phyloP scores from a whole-genome alignment of 2,888 invertebrate species.

The Lasioglossum morio region DNA sequence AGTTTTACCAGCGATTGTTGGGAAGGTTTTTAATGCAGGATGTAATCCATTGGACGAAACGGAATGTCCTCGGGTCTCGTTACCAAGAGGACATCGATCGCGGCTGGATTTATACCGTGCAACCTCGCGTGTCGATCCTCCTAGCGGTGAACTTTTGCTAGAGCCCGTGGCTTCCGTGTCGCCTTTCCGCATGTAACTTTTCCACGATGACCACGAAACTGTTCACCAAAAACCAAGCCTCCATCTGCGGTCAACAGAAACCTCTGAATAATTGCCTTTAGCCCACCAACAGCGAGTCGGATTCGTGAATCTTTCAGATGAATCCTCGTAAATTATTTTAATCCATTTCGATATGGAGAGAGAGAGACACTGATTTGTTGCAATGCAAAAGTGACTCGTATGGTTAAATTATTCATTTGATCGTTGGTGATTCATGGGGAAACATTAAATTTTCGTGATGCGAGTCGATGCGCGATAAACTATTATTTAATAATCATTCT shows the following conservation, averaged over 20 bases:
- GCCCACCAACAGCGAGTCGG: too few species aligned
- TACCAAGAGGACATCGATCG: slow-evolving; percentile 69
- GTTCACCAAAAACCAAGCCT: background rate
- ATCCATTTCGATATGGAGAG: too few species aligned
- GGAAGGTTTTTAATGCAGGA: background rate
- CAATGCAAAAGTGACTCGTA: too few species aligned
- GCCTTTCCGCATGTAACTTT: background rate
- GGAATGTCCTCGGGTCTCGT: slow-evolving; percentile 59
- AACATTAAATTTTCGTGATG: too few species aligned
- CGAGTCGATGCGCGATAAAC: too few species aligned
- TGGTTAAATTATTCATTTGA: too few species aligned
- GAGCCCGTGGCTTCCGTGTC: slow-evolving; percentile 29
- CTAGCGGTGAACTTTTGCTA: slow-evolving; percentile 41
- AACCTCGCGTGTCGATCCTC: slow-evolving; percentile 65
- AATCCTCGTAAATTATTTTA: too few species aligned
- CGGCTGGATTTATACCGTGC: slow-evolving; percentile 62
- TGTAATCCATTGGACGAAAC: slow-evolving; percentile 35
- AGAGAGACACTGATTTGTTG: too few species aligned
- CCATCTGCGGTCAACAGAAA: background rate
- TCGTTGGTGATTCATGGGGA: too few species aligned
- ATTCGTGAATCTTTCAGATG: too few species aligned
- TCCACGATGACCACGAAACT: background rate
- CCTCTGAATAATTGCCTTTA: background rate
- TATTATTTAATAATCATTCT: too few species aligned
- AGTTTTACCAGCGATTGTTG: background rate